A percentile compares a stretch with the other conserved stretches of the same genome.
Conservation (phyloP, 1,140 invertebrate genomes). For the Pseudomyrmex sp. region DNA sequence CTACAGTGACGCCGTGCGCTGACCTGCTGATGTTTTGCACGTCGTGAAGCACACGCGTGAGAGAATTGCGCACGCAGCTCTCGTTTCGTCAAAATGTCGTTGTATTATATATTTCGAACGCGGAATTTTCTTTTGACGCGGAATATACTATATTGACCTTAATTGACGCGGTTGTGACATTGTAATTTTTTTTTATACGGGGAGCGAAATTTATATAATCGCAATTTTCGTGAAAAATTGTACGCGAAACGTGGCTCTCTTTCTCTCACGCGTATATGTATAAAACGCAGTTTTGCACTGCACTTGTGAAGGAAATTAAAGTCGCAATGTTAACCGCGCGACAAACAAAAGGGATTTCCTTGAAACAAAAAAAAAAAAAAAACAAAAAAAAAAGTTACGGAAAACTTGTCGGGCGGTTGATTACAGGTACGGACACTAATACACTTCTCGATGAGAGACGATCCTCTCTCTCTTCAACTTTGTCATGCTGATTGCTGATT, state of each 20-base stretch:
- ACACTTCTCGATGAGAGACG: conserved; percentile 39
- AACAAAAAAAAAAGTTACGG: conserved; percentile 31
- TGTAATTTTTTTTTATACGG: conserved; percentile 5
- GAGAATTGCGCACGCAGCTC: neutral
- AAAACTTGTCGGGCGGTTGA: conserved; percentile 29
- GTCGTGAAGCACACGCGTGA: neutral
- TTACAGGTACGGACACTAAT: conserved; percentile 44
- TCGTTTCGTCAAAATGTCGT: neutral
- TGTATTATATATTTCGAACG: neutral
- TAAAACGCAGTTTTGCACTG: neutral
- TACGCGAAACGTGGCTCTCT: neutral
- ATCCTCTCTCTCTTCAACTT: conserved; percentile 47
- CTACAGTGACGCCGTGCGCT: conserved; percentile 40
- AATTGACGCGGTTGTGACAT: neutral
- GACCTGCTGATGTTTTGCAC: conserved; percentile 10
- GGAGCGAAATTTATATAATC: neutral
- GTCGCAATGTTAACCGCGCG: neutral
- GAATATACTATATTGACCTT: neutral
- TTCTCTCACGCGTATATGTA: neutral
- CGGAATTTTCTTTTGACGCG: neutral
- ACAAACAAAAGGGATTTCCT: neutral
- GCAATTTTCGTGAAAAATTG: neutral
- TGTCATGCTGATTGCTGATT: conserved; percentile 43
- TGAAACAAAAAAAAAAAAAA: too few relatives aligned
- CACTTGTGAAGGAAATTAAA: neutral